Evolutionary conservation across 2,113 vertebrate species (phyloP), one percentile per base, ranked within the genome.

Genomic region (Muscicapa adusta): DNA sequence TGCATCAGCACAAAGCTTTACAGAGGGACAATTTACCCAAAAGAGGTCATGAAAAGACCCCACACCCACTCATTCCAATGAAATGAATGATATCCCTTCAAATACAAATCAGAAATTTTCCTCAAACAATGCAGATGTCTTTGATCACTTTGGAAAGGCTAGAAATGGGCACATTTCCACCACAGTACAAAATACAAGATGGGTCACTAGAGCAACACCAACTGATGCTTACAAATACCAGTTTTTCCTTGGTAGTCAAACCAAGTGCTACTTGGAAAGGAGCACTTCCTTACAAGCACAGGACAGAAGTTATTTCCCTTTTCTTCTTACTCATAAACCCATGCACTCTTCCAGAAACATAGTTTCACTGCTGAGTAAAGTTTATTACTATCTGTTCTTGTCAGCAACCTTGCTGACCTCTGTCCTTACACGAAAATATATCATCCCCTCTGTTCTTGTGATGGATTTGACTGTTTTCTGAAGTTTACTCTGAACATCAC

Each of bases 1-100:
- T 8, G 3, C 1, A 0, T 29, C 38, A 67, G 26, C 33, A 50
- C 0, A 77, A 67, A 74, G 18, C 5, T 18, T 50, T 28, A 56
- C 51, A 43, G 17, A 71, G 47, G 38, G 17, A 29, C 8, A 34
- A 14, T 10, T 28, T 57, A 45, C 38, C 10, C 6, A 38, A 42
- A 38, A 38, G 10, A 65, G 36, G 13, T 77, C 26, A n/a, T 3
- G 1, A 54, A 62, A 68, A 77, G 14, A 12, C 18, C 9, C 7
- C 29, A 66, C 24, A 62, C 3, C 7, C 16, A 15, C 5, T 45
- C 31, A 71, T 13, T 78, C 26, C 29, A 74, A 12, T 45, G 38
- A 84, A 94, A n/a, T n/a, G n/a, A 70, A 88, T 58, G 0, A 0
- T 8, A 75, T 36, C 34, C 65, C 25, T 58, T 71, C 53, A 75